These are phyloP conservation scores for Sabellastarte sp. DNA, from an alignment of 2,888 invertebrate genomes.

Conservation along the genomic window DNA sequence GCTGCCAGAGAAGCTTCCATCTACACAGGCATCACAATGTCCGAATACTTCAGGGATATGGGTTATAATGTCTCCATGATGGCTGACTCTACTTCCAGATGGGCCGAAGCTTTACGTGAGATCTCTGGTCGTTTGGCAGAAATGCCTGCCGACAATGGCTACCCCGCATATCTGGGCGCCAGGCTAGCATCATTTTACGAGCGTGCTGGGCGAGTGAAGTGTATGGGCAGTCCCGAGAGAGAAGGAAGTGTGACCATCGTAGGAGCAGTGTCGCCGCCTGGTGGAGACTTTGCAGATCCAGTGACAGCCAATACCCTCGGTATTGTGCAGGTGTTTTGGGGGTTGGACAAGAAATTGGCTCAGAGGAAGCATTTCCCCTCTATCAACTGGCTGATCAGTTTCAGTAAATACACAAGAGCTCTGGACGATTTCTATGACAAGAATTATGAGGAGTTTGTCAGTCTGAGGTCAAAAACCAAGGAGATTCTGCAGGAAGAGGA, in stretches of 20 bases:
- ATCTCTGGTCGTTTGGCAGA: slow-evolving; percentile 99
- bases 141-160: slow-evolving; percentile 96
- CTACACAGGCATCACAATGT: slow-evolving; percentile 98
- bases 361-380: slow-evolving; percentile 99
- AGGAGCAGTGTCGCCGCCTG: slow-evolving; percentile 98
- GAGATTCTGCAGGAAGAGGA: slow-evolving; percentile 98
- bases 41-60: slow-evolving; percentile 97
- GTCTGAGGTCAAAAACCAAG: slow-evolving; percentile 90
- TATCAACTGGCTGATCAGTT: slow-evolving; percentile 99
- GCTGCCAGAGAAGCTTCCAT: slow-evolving; percentile 99
- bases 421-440: slow-evolving; percentile 99
- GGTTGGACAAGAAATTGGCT: slow-evolving; percentile 96
- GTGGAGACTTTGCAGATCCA: slow-evolving; percentile 99
- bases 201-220: slow-evolving; percentile 95
- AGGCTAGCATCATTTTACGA: slow-evolving; percentile 99
- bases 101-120: slow-evolving; percentile 99
- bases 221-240: slow-evolving; percentile 94
- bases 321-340: slow-evolving; percentile 99
- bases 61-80: slow-evolving; percentile 99
- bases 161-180: slow-evolving; percentile 98
- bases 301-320: slow-evolving; percentile 98
- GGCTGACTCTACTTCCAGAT: slow-evolving; percentile 99
- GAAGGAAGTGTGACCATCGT: slow-evolving; percentile 99
- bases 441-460: slow-evolving; percentile 94
- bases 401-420: slow-evolving; percentile 97